Evolutionary conservation across 2,888 invertebrate species (phyloP).

Genomic region (Nipponacmea schrenckii): DNA sequence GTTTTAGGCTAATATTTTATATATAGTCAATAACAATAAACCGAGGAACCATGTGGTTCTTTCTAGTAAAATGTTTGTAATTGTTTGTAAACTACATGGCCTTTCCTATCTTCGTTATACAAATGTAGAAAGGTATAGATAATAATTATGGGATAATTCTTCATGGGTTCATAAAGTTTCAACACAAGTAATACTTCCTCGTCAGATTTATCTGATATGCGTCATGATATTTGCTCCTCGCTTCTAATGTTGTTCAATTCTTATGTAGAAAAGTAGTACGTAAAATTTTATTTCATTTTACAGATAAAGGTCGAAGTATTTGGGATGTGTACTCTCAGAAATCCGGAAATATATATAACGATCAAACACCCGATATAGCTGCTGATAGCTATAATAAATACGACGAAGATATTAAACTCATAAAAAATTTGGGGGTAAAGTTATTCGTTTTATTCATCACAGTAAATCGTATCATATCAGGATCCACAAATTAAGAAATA

Average conservation of each 20-base stretch:
- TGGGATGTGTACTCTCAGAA: constrained; percentile 74
- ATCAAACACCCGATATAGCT: constrained; percentile 74
- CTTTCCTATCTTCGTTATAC: too few relatives aligned
- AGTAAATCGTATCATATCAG: too few relatives aligned
- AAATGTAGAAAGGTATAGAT: too few relatives aligned
- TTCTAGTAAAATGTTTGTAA: too few relatives aligned
- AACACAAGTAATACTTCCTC: background rate
- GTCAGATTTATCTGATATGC: background rate
- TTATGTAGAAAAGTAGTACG: too few relatives aligned
- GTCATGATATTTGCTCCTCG: background rate
- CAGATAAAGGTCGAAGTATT: constrained; percentile 51
- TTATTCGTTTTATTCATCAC: background rate
- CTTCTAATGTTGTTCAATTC: background rate
- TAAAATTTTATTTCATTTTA: background rate
- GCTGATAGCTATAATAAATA: constrained; percentile 77
- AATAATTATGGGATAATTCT: too few relatives aligned
- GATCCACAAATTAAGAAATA: too few relatives aligned
- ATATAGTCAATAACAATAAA: too few relatives aligned
- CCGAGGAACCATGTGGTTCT: too few relatives aligned
- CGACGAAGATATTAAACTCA: constrained; percentile 73
- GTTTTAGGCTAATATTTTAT: too few relatives aligned
- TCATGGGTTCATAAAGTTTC: too few relatives aligned
- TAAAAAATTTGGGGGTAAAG: constrained; percentile 71
- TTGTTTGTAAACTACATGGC: too few relatives aligned
- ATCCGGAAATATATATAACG: constrained; percentile 74